Percentiles rank a stretch among this genome's conserved stretches.
These are phyloP conservation scores for Drosophila kanapiae DNA, from an alignment of 1,140 invertebrate species.

Conservation along the genomic window DNA sequence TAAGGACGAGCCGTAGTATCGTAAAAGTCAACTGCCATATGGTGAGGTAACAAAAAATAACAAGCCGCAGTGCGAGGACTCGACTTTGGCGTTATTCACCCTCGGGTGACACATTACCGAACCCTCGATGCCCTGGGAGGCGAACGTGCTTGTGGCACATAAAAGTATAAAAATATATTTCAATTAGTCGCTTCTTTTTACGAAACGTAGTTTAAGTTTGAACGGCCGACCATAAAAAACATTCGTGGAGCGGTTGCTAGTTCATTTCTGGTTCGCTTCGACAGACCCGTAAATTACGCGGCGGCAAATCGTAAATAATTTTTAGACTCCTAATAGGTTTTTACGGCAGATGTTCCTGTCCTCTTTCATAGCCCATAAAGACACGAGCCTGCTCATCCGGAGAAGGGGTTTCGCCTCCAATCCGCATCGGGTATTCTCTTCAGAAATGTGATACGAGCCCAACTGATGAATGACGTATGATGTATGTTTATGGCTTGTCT, in stretches of 20 bases:
- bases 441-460: constrained; percentile 28
- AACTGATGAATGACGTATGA: constrained; percentile 26
- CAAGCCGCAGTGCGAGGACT: constrained; percentile 49
- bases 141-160: constrained; percentile 59
- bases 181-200: constrained; percentile 72
- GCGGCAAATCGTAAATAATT: constrained; percentile 76
- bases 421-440: constrained; percentile 3
- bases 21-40: constrained; percentile 78
- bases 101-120: constrained; percentile 64
- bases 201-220: constrained; percentile 49
- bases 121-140: constrained; percentile 20
- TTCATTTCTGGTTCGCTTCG: constrained; percentile 59
- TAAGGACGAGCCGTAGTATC: constrained; percentile 39
- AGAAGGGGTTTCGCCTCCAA: constrained; percentile 15
- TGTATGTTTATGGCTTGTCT: constrained; percentile 34
- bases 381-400: constrained; percentile 24
- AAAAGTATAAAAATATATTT: constrained; percentile 73
- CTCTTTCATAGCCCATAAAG: constrained; percentile 53
- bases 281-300: constrained; percentile 74
- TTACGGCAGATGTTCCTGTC: constrained; percentile 66
- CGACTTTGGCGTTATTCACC: constrained; percentile 47
- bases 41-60: constrained; percentile 81
- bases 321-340: constrained; percentile 73
- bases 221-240: constrained; percentile 69
- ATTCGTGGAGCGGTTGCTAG: constrained; percentile 57